Evolutionary conservation across 2,113 vertebrate species (phyloP).

Genomic region (Halichoerus grypus): DNA sequence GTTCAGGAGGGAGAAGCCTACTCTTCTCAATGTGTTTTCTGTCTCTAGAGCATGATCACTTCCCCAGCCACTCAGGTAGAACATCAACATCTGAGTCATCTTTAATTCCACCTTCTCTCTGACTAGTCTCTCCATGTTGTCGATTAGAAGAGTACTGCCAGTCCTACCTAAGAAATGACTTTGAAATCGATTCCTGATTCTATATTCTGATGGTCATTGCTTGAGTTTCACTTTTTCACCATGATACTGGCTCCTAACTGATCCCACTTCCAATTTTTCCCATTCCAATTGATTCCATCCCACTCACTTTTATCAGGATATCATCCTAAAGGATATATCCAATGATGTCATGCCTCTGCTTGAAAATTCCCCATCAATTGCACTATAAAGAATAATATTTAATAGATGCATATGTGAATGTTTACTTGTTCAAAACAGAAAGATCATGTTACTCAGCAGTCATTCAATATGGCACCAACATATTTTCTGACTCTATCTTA

Average conservation of each 20-base stretch:
- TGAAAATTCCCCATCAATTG: background rate
- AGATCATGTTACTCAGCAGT: background rate
- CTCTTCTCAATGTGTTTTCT: background rate
- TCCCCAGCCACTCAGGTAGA: background rate
- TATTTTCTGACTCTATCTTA: background rate
- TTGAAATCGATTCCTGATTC: background rate
- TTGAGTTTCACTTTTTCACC: background rate
- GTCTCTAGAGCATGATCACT: background rate
- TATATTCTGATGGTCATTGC: background rate
- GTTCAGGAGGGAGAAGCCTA: background rate
- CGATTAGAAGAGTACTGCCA: background rate
- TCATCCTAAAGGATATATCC: background rate
- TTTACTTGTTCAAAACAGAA: slow-evolving; percentile 12
- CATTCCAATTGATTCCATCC: background rate
- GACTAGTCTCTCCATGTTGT: background rate
- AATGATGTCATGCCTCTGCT: background rate
- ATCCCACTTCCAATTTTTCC: background rate
- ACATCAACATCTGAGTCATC: background rate
- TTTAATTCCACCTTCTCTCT: background rate
- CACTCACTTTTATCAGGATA: background rate
- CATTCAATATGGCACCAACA: background rate
- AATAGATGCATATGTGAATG: background rate
- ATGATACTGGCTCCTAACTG: background rate
- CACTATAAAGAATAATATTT: background rate
- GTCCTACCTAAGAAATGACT: background rate